These are phyloP conservation scores for Clepsis dumicolana DNA, from an alignment of 2,888 invertebrate species.

Conservation along the genomic window DNA sequence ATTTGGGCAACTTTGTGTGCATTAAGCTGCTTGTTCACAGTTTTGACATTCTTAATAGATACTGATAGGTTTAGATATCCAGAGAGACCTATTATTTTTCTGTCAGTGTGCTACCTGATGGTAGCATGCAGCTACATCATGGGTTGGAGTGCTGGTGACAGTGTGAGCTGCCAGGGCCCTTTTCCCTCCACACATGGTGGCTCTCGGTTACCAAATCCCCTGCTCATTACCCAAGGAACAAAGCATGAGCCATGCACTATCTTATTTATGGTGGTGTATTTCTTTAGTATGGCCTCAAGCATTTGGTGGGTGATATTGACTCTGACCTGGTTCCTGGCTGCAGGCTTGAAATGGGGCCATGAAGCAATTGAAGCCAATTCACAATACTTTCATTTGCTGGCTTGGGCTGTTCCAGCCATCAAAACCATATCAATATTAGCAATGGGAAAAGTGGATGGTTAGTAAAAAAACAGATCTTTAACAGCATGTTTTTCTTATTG, in stretches of 20 bases:
- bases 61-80: slow-evolving; percentile 98
- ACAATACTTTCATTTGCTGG: slow-evolving; percentile 98
- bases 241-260: slow-evolving; percentile 95
- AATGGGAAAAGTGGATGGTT: slow-evolving; percentile 98
- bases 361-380: slow-evolving; percentile 99
- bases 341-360: slow-evolving; percentile 98
- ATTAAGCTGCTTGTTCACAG: slow-evolving; percentile 96
- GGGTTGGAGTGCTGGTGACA: slow-evolving; percentile 93
- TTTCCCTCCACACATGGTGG: slow-evolving; percentile 90
- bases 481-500: neutral
- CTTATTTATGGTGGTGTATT: slow-evolving; percentile 97
- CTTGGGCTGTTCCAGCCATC: slow-evolving; percentile 99
- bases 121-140: slow-evolving; percentile 97
- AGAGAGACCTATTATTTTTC: slow-evolving; percentile 98
- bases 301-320: slow-evolving; percentile 99
- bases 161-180: slow-evolving; percentile 93
- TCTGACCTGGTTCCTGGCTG: slow-evolving; percentile 98
- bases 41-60: slow-evolving; percentile 97
- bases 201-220: slow-evolving; percentile 90
- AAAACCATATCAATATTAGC: slow-evolving; percentile 98
- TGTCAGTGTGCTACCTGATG: slow-evolving; percentile 98
- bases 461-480: slow-evolving; percentile 54
- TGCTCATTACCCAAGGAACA: slow-evolving; percentile 95
- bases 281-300: slow-evolving; percentile 98
- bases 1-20: slow-evolving; percentile 97